phyloP scores from a whole-genome alignment of 1,140 invertebrate species.

The Archivesica marissinica region DNA sequence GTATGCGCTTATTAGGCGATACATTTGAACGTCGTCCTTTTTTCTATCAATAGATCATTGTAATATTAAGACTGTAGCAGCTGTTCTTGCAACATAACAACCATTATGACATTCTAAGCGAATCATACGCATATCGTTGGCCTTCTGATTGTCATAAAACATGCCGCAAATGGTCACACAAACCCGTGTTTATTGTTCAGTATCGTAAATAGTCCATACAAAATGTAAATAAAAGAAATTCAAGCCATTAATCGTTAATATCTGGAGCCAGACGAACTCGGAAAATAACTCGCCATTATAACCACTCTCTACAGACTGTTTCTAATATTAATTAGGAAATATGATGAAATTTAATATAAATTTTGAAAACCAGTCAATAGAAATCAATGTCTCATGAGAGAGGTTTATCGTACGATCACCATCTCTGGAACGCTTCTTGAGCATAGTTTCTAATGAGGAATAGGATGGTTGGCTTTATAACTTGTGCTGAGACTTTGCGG shows the following conservation, averaged over 20 bases:
- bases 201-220: constrained; percentile 26
- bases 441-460: constrained; percentile 12
- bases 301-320: constrained; percentile 11
- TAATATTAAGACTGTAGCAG: too few species aligned
- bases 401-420: constrained; percentile 31
- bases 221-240: constrained; percentile 29
- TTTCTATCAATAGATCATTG: too few species aligned
- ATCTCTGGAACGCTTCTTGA: constrained; percentile 17
- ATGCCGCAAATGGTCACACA: background rate
- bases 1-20: too few species aligned
- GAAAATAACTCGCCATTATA: constrained; percentile 30
- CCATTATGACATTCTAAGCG: background rate
- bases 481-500: constrained; percentile 8
- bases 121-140: background rate
- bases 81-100: background rate
- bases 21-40: too few species aligned
- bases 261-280: constrained; percentile 21
- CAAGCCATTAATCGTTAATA: constrained; percentile 17
- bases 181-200: constrained; percentile 8
- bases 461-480: background rate
- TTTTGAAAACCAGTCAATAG: constrained; percentile 53
- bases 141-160: constrained; percentile 1
- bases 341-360: constrained; percentile 53
- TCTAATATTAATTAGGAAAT: constrained; percentile 37
- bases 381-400: constrained; percentile 44